Evolutionary conservation across 1,140 invertebrate species (phyloP).

Genomic region (Colletes gigas): DNA sequence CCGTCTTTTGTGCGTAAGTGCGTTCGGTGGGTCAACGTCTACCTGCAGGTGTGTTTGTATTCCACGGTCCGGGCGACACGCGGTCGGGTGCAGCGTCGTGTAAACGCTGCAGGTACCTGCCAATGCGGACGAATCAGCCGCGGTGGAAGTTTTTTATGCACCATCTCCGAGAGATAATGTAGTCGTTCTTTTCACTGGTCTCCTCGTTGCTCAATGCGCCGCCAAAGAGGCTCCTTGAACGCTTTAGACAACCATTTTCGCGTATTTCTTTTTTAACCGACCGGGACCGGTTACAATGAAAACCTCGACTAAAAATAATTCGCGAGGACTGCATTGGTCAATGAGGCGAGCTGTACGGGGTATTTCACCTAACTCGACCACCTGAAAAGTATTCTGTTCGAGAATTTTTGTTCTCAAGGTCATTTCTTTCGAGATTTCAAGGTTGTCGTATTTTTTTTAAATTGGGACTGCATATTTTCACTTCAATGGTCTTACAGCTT

Average conservation of each 20-base stretch:
- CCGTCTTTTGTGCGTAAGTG: constrained; percentile 1
- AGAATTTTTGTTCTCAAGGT: no score
- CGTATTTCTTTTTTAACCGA: not conserved
- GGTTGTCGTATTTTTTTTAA: no score
- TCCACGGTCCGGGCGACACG: constrained; percentile 38
- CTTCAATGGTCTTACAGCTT: no score
- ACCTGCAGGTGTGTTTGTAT: constrained; percentile 48
- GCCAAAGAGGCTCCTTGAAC: constrained; percentile 1
- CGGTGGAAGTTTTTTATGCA: constrained; percentile 36
- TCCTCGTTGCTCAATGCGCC: constrained; percentile 9
- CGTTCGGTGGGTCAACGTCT: constrained; percentile 27
- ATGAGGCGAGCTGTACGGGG: no score
- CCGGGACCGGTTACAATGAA: not conserved
- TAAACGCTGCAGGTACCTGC: constrained; percentile 49
- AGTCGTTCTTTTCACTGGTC: constrained; percentile 31
- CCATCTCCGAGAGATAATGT: constrained; percentile 37
- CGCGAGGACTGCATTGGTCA: not conserved
- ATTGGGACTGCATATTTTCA: no score
- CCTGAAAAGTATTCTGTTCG: no score
- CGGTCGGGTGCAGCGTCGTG: constrained; percentile 32
- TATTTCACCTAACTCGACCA: no score
- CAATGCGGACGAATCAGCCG: constrained; percentile 43
- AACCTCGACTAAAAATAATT: not conserved
- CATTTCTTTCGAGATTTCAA: no score
- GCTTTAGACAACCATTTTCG: constrained; percentile 18